Conservation (phyloP, 2,113 vertebrate genomes). For the Gobiocypris rarus region DNA sequence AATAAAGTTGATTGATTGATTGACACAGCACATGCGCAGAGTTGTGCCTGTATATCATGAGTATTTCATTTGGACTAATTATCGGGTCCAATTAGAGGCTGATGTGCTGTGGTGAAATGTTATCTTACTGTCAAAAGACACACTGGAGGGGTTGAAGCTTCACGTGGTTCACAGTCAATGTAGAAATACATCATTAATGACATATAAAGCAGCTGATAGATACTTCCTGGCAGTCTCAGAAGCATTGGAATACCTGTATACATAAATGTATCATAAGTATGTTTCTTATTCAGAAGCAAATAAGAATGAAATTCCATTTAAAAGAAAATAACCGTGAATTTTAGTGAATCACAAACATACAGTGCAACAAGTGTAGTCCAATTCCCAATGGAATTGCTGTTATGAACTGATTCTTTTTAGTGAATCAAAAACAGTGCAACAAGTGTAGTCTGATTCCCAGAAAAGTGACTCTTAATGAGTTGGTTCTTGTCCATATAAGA, state of each 20-base stretch:
- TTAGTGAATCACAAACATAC: background rate
- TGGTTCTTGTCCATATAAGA: background rate
- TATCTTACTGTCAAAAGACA: slow-evolving; percentile 17
- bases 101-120: slow-evolving; percentile 39
- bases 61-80: slow-evolving; percentile 39
- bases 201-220: background rate
- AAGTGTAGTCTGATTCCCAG: background rate
- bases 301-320: background rate
- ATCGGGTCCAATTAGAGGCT: slow-evolving; percentile 36
- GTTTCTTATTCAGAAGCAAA: background rate
- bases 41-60: slow-evolving; percentile 21
- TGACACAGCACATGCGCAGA: slow-evolving; percentile 42
- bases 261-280: background rate
- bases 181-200: background rate
- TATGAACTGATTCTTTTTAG: background rate
- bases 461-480: background rate
- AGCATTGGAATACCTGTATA: background rate
- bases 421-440: background rate
- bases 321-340: background rate
- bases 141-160: background rate
- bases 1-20: no score
- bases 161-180: background rate
- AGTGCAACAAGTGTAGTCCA: background rate
- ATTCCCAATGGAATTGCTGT: background rate
- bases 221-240: background rate